Base-by-base conservation (phyloP, 2,113 vertebrate genomes). In the Aegithalos caudatus region DNA sequence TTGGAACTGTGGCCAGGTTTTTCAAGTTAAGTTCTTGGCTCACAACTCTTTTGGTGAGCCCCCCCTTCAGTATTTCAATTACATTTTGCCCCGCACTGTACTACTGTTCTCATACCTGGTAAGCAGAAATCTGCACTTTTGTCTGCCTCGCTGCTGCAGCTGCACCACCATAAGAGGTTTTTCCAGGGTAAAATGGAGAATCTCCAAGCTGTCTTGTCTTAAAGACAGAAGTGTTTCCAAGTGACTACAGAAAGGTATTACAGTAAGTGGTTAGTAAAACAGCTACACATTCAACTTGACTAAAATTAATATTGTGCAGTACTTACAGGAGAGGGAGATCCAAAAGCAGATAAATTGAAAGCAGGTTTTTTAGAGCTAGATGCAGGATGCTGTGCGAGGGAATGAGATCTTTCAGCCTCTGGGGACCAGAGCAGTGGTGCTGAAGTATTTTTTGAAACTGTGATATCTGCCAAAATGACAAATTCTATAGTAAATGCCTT, bases 171-270 rank as follows among this genome's bases (percentile, higher is more conserved):
- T 99, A 99, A 5, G 96, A 99, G 37, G 99, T 99, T 97, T 99
- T 99, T 77, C 99, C 99, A 64, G 99, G 98, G 95, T 99, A 99
- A 98, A 99, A 99, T 6, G 99, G 99, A 81, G 99, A 99, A 97
- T 99, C 98, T 45, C 99, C 99, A 86, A 99, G 98, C 67, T 99
- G 99, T 92, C 98, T 99, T 79, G 99, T 98, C 97, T 98, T 99
- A 88, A 99, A 97, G 94, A 98, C 53, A 53, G 99, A 98, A 94
- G 97, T 98, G 97, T 98, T 99, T 96, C 99, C 98, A 95, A 98
- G 97, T 10, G 99, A 98, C 98, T 98, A 85, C 22, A 96, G 38
- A 97, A 81, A 97, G 64, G 65, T 47, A 92, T 60, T 87, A 69
- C 1, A 7, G 27, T 6, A 97, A 91, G 38, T 22, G 45, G 81